Conservation (phyloP, 2,888 invertebrate genomes). For the Rhamphomyia laevipes region DNA sequence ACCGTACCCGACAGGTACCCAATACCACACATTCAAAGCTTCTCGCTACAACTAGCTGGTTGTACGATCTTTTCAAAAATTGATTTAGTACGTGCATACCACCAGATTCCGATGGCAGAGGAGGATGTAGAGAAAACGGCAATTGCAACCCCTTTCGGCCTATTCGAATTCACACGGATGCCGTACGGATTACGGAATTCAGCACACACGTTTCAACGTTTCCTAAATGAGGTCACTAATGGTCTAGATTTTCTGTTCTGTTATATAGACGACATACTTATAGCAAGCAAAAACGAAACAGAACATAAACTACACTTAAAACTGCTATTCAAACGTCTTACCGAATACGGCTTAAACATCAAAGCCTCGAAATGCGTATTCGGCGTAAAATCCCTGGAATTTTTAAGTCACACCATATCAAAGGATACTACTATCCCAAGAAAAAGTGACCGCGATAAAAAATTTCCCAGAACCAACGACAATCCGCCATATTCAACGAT, state of each 20-base stretch:
- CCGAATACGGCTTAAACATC: not conserved
- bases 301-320: not conserved
- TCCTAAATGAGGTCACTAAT: not conserved
- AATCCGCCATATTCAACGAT: not conserved
- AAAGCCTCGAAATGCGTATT: not conserved
- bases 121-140: not conserved
- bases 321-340: not conserved
- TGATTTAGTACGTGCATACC: not conserved
- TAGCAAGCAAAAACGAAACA: not conserved
- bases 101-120: not conserved
- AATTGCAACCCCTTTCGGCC: not conserved
- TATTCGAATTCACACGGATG: not conserved
- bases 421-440: not conserved
- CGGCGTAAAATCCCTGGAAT: not conserved
- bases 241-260: not conserved
- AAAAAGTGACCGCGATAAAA: not conserved
- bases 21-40: not conserved
- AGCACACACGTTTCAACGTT: not conserved
- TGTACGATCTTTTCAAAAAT: not conserved
- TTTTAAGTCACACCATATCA: not conserved
- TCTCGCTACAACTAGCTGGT: not conserved
- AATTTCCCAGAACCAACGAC: not conserved
- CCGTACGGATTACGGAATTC: not conserved
- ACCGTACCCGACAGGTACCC: not conserved
- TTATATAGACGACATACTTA: not conserved